Conservation (phyloP, 2,797 vertebrate genomes). For the Helostoma temminkii region DNA sequence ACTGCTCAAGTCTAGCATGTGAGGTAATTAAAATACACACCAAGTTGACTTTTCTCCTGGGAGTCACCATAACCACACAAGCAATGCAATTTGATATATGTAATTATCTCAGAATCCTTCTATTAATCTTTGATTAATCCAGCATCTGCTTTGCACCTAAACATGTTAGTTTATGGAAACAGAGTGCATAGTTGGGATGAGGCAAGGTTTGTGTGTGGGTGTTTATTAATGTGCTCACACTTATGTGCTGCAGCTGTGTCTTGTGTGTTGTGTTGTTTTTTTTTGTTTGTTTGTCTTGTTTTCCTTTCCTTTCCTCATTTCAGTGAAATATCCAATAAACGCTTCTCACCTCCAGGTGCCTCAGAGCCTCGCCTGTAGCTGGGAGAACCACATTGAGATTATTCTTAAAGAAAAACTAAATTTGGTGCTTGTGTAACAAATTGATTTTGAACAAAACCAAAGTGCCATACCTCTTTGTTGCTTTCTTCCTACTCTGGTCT, state of each 20-base stretch:
- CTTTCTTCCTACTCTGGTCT: conserved; percentile 44
- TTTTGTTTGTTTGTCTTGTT: too few species aligned
- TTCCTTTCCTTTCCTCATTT: conserved; percentile 37
- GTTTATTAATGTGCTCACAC: conserved; percentile 30
- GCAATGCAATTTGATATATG: conserved; percentile 81
- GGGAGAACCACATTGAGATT: conserved; percentile 67
- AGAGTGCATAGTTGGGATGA: conserved; percentile 42
- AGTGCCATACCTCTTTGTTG: conserved; percentile 66
- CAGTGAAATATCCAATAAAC: conserved; percentile 41
- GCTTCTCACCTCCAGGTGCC: conserved; percentile 49
- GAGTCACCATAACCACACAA: conserved; percentile 70
- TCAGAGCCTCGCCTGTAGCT: conserved; percentile 47
- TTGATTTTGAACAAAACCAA: conserved; percentile 85
- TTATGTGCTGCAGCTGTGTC: conserved; percentile 22
- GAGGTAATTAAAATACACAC: conserved; percentile 74
- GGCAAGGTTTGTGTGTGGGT: conserved; percentile 31
- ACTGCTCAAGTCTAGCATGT: conserved; percentile 57
- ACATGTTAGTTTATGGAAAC: conserved; percentile 45
- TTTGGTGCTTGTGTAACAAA: conserved; percentile 89
- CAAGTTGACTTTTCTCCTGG: conserved; percentile 67
- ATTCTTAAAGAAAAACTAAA: conserved; percentile 87
- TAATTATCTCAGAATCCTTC: conserved; percentile 80
- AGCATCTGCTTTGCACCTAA: conserved; percentile 72
- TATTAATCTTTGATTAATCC: conserved; percentile 82
- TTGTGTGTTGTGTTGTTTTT: not conserved